Evolutionary conservation across 2,797 vertebrate species (phyloP), one percentile per base, ranked within the genome.

Genomic region (Picus viridis): DNA sequence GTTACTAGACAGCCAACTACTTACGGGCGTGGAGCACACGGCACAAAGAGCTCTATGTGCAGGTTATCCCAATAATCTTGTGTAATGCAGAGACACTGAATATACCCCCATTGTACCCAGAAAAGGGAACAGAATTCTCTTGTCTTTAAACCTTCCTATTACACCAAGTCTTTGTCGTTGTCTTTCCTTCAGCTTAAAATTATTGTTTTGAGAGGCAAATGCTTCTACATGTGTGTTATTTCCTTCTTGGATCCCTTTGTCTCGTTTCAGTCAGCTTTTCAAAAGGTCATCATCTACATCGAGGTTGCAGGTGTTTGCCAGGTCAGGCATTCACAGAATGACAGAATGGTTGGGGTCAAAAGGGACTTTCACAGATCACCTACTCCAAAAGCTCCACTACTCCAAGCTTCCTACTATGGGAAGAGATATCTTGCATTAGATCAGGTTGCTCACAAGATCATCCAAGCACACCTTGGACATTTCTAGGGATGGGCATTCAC

Each of bases 1-100:
- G 65, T 75, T 65, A 85, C 88, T 69, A 75, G 88, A 89, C 72
- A 85, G 90, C 43, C 88, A 94, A 6, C 53, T 69, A 29, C 92
- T 71, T 53, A 49, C 1, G 76, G 92, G 93, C 2, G 67, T 85
- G 86, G 73, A 88, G 39, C 3, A 2, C 53, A 53, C 1, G 58
- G 90, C 81, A 93, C 83, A 81, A 88, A 91, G 83, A 83, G 54
- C 51, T 86, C 68, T 84, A 63, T 19, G 64, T 63, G 53, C 68
- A 84, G 20, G 36, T 61, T 91, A 68, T 78, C 67, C 71, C 54
- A 81, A 54, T 34, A 79, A 76, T 39, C 77, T 67, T 29, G 0
- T 69, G 71, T 53, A 56, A 15, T 1, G 8, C 4, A 86, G 80
- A 36, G 49, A 70, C 14, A 30, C 9, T 23, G 57, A 89, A 29